Conservation (phyloP, 2,888 invertebrate genomes). For the Trachelus troglodyta region DNA sequence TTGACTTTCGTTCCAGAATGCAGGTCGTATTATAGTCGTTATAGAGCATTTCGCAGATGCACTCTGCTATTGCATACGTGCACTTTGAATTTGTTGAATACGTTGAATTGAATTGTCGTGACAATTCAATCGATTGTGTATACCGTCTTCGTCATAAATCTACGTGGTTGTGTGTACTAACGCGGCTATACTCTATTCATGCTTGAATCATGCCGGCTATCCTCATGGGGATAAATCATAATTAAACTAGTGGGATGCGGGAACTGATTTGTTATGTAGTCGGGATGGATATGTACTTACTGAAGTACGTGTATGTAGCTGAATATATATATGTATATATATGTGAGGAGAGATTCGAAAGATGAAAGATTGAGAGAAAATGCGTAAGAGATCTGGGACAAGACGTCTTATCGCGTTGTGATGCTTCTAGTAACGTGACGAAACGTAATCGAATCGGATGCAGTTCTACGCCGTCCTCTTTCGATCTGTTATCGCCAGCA, state of each 20-base stretch:
- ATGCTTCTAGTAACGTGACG: conserved; percentile 2
- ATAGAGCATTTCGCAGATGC: too few relatives aligned
- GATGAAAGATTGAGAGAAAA: conserved; percentile 2
- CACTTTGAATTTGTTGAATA: not conserved
- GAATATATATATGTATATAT: conserved; percentile 4
- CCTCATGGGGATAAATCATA: conserved; percentile 7
- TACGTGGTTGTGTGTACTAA: not conserved
- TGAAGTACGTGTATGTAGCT: not conserved
- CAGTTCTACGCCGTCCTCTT: not conserved
- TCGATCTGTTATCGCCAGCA: conserved; percentile 23
- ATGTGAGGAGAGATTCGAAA: not conserved
- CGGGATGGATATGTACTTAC: too few relatives aligned
- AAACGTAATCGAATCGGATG: conserved; percentile 35
- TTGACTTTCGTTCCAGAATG: too few relatives aligned
- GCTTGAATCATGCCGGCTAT: too few relatives aligned
- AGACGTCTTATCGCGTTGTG: not conserved
- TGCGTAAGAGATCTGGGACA: conserved; percentile 2
- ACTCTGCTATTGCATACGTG: too few relatives aligned
- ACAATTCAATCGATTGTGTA: not conserved
- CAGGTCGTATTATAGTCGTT: too few relatives aligned
- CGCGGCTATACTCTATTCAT: too few relatives aligned
- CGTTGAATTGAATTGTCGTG: not conserved
- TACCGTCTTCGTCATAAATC: not conserved
- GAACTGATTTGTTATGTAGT: too few relatives aligned
- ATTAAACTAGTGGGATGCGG: not conserved